Percentiles rank a stretch among this genome's conserved stretches.
Evolutionary conservation across 2,797 vertebrate genomes (phyloP).

Genomic region (Argyrosomus regius): DNA sequence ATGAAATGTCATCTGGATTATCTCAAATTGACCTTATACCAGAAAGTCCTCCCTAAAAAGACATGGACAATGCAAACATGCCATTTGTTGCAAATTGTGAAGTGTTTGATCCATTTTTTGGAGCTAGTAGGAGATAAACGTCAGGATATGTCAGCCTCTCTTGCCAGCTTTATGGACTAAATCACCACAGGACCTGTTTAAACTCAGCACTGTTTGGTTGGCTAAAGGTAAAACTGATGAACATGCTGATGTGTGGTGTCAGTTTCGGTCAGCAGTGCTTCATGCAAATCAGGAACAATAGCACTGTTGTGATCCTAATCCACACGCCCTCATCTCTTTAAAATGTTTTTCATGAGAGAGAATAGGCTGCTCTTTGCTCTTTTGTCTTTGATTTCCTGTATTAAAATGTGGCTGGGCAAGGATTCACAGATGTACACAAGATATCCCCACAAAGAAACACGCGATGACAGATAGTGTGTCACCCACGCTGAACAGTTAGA

Average conservation of each 20-base stretch:
- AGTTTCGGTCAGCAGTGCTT: not conserved
- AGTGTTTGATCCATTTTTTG: not conserved
- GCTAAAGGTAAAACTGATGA: constrained; percentile 10
- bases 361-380: constrained; percentile 27
- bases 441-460: constrained; percentile 5
- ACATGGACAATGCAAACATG: too few species aligned
- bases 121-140: not conserved
- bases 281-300: constrained; percentile 45
- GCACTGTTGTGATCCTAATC: constrained; percentile 35
- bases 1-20: too few species aligned
- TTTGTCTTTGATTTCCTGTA: constrained; percentile 51
- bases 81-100: not conserved
- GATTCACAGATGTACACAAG: constrained; percentile 11
- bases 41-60: too few species aligned
- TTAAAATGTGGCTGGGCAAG: constrained; percentile 33
- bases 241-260: not conserved
- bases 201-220: not conserved
- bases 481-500: not conserved
- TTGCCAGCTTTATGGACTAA: not conserved
- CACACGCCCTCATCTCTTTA: not conserved
- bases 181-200: not conserved
- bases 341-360: constrained; percentile 14
- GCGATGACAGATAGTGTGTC: not conserved
- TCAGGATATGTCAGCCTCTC: not conserved
- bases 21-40: too few species aligned